phyloP scores from a whole-genome alignment of 2,888 invertebrate species.

The Chymomyza amoena region DNA sequence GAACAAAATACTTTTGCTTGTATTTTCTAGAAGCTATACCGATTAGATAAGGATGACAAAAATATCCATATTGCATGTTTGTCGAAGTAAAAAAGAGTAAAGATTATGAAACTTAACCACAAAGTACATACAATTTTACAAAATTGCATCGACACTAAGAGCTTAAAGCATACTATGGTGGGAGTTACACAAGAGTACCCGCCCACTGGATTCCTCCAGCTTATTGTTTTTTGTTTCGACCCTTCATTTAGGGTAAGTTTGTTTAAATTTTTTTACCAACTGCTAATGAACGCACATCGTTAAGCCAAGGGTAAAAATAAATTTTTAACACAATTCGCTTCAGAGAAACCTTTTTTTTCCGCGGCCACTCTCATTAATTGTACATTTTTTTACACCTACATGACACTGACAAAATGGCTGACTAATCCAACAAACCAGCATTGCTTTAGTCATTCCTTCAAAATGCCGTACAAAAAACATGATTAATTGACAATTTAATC shows the following conservation, averaged over 20 bases:
- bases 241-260: background rate
- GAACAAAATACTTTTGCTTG: no score
- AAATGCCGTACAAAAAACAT: slow-evolving; percentile 25
- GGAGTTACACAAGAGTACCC: no score
- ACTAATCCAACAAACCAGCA: background rate
- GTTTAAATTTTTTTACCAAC: background rate
- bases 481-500: slow-evolving; percentile 62
- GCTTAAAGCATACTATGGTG: no score
- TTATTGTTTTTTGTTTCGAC: background rate
- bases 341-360: background rate
- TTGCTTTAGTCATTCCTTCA: background rate
- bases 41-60: no score
- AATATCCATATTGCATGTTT: no score
- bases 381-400: background rate
- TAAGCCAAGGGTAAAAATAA: background rate
- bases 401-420: background rate
- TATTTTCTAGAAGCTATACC: no score
- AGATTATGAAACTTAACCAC: no score
- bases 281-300: background rate
- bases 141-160: no score
- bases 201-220: no score
- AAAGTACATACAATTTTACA: no score
- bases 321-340: background rate
- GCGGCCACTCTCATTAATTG: background rate
- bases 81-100: no score